Evolutionary conservation across 2,797 vertebrate genomes (phyloP), one percentile per base, ranked within the genome.

Genomic region (Leuciscus waleckii): DNA sequence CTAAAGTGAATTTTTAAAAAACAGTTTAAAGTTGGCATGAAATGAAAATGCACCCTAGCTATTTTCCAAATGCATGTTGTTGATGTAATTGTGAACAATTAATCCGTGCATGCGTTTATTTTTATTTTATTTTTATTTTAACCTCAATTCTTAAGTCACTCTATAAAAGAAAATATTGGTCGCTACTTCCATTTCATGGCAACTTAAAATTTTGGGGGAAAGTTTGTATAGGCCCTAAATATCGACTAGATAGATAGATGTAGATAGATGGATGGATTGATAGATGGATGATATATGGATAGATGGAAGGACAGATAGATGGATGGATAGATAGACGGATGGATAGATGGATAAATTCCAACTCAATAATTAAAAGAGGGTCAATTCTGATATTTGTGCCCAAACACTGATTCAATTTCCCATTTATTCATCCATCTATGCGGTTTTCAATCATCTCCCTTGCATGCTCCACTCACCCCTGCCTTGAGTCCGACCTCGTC

Each of bases 401-500:
- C n/a, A 77, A 77, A 56, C 5, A 83, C 29, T 32, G 46, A 54
- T 78, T 39, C 9, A 58, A 26, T 41, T 21, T 26, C 39, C 19
- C 13, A 54, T 69, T 63, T 6, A 51, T 37, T 68, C 37, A 19
- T 65, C 2, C 14, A 65, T 32, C 13, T 17, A 17, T 65, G 29
- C 26, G 17, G 13, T 65, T 32, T 32, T 29, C 16, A 65, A 3
- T 65, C 61, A 16, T 7, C 26, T 63, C 26, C 13, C 13, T 29
- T 29, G 61, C 61, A 0, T 67, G 19, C 41, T 26, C 9, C 39
- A 79, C 88, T 87, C 23, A 88, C 84, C 86, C 51, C 19, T 0
- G 58, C 7, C 29, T 3, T 4, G 54, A 98, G 93, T 43, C 96
- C 96, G 1, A 98, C 95, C 90, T 98, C 97, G 10, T 98, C 97